phyloP scores from a whole-genome alignment of 2,888 invertebrate species.

The Stenolophus ochropezus region DNA sequence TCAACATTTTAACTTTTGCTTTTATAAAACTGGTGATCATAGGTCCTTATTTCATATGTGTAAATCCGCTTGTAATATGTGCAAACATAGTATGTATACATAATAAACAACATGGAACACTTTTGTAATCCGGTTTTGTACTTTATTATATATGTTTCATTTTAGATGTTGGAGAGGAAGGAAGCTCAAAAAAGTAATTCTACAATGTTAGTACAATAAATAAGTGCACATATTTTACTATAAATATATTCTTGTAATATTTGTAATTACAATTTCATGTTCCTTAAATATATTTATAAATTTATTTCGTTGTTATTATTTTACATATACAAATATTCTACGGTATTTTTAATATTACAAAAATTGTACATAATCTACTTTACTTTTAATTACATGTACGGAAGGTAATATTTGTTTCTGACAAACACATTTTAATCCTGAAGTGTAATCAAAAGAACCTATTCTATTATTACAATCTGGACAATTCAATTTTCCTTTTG shows the following conservation, averaged over 20 bases:
- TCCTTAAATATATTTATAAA: conserved; percentile 52
- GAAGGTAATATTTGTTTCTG: conserved; percentile 75
- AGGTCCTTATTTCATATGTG: conserved; percentile 60
- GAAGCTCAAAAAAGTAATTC: conserved; percentile 72
- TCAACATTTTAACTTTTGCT: conserved; percentile 37
- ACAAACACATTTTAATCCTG: conserved; percentile 80
- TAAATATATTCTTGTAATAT: conserved; percentile 54
- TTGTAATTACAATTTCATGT: conserved; percentile 47
- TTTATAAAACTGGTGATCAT: conserved; percentile 14
- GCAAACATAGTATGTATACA: conserved; percentile 43
- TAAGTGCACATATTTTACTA: conserved; percentile 51
- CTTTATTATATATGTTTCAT: conserved; percentile 59
- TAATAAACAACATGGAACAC: background rate
- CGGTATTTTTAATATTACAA: no score
- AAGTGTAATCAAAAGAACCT: conserved; percentile 81
- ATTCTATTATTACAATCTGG: conserved; percentile 77
- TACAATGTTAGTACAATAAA: conserved; percentile 61
- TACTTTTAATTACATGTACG: conserved; percentile 79
- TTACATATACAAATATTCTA: background rate
- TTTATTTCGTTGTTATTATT: background rate
- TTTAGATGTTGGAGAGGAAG: conserved; percentile 70
- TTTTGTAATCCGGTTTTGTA: conserved; percentile 1
- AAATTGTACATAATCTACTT: conserved; percentile 74
- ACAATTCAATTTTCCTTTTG: conserved; percentile 81
- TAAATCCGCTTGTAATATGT: conserved; percentile 61